Base-by-base conservation (phyloP, 2,113 vertebrate species). In the Ptychochromis oligacanthus region DNA sequence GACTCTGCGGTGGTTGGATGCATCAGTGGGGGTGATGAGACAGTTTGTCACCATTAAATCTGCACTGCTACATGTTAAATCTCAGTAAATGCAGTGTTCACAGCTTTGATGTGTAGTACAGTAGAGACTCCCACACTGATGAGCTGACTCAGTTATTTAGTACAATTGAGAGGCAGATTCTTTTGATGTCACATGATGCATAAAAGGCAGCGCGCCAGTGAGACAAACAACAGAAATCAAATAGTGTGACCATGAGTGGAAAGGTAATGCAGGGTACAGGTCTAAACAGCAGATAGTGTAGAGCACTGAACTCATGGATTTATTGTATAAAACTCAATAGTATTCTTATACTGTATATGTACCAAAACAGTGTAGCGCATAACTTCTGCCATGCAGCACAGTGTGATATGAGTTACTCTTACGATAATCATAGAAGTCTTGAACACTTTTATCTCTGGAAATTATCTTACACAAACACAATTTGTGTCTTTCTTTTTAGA, bases 151-250 rank as follows among this genome's bases (percentile, higher is more conserved):
- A 13, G 83, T 31, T 20, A 75, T 88, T 93, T 84, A 6, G 31
- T 85, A 86, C 92, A 88, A 91, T 77, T 49, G 87, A 76, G 75
- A 17, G 54, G 64, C 83, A 81, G 65, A 93, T 93, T 89, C 85
- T 85, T 93, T 89, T 75, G 65, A 81, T 80, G 85, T 87, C 88
- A 91, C 88, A 89, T 88, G 88, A 88, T 64, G 85, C 88, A 88
- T 88, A 92, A 92, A 92, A 92, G 89, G 86, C 83, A 75, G 83
- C 6, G 20, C 58, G 64, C 60, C 82, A 83, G 86, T 26, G 84
- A 57, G 88, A 56, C 72, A 36, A 87, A 87, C 87, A 78, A 85
- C 86, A 90, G 82, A 88, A 89, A 87, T 86, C 83, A 79, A 91
- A 85, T 72, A 75, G 72, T 28, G 67, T 59, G 85, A 87, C 77